A percentile compares a stretch with the other conserved stretches of the same genome.
Evolutionary conservation across 1,140 invertebrate genomes (phyloP).

Genomic region (Drosophila arawakana): DNA sequence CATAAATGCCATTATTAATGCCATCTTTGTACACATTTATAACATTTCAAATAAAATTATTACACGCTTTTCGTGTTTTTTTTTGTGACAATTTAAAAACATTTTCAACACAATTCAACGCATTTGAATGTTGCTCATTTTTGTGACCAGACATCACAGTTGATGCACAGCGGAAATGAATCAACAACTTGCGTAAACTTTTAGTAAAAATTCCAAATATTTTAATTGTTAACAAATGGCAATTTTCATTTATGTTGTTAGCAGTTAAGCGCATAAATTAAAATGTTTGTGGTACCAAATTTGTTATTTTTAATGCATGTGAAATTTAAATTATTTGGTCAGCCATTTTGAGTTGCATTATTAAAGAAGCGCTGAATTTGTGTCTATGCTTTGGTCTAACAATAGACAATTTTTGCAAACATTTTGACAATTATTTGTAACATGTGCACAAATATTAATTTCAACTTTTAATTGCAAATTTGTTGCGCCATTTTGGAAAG

Average conservation of each 20-base stretch:
- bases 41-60: slow-evolving; percentile 36
- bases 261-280: no score
- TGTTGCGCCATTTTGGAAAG: slow-evolving; percentile 31
- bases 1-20: slow-evolving; percentile 68
- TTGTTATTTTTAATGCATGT: neutral
- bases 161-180: neutral
- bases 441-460: slow-evolving; percentile 9
- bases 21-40: slow-evolving; percentile 68
- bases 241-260: no score
- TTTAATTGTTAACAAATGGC: no score
- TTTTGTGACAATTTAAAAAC: slow-evolving; percentile 48
- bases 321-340: no score
- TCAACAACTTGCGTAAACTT: neutral
- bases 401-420: neutral
- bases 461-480: slow-evolving; percentile 60
- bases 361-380: no score
- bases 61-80: slow-evolving; percentile 28
- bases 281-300: neutral
- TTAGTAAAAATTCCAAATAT: no score
- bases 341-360: no score
- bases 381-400: neutral
- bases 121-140: slow-evolving; percentile 53
- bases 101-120: slow-evolving; percentile 50
- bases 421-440: slow-evolving; percentile 14
- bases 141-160: neutral